Evolutionary conservation across 2,797 vertebrate genomes (phyloP).

Genomic region (Hipposideros larvatus): DNA sequence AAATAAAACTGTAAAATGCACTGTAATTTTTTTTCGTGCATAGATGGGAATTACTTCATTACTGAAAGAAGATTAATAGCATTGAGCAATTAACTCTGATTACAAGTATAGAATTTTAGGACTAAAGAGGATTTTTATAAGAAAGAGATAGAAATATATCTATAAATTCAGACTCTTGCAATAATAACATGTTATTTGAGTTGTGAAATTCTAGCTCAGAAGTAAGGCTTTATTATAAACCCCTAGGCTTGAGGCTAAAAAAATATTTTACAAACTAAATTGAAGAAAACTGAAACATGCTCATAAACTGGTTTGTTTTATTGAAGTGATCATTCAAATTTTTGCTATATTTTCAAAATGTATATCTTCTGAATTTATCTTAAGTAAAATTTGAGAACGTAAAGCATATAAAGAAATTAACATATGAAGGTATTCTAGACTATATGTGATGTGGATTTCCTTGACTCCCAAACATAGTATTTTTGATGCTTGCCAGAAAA

Average conservation of each 20-base stretch:
- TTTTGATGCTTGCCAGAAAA: conserved; percentile 54
- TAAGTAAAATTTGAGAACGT: conserved; percentile 12
- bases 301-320: neutral
- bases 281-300: neutral
- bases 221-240: neutral
- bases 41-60: neutral
- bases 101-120: conserved; percentile 1
- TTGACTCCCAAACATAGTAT: conserved; percentile 32
- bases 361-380: neutral
- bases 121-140: neutral
- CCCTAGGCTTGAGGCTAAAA: neutral
- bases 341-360: neutral
- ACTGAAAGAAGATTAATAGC: neutral
- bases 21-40: neutral
- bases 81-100: neutral
- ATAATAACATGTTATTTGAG: neutral
- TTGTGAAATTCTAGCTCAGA: conserved; percentile 28
- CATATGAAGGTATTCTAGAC: neutral
- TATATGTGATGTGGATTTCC: neutral
- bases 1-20: neutral
- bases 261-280: neutral
- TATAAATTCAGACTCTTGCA: neutral
- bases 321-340: conserved; percentile 2
- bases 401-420: neutral
- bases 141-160: neutral